Percentiles rank a stretch among this genome's conserved stretches.
phyloP scores from a whole-genome alignment of 1,140 invertebrate species.

The Nasonia vitripennis region DNA sequence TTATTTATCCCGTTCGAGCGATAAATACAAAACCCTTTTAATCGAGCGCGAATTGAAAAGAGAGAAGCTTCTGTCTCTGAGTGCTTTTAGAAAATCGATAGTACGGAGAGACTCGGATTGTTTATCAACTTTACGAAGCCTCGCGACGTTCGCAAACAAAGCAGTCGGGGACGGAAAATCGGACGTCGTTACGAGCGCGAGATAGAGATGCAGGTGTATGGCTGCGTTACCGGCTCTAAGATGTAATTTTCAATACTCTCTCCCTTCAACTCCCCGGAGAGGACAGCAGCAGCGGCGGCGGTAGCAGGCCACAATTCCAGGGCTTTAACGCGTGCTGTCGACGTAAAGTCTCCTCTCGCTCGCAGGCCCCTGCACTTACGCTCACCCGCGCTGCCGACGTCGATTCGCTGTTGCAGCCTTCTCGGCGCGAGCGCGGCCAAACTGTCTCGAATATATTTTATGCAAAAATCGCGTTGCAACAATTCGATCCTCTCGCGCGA shows the following conservation, averaged over 20 bases:
- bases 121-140: background rate
- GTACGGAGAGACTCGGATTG: background rate
- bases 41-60: background rate
- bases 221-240: constrained; percentile 63
- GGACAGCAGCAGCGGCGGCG: constrained; percentile 54
- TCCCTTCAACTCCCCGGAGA: constrained; percentile 64
- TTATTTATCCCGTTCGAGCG: background rate
- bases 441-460: background rate
- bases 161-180: background rate
- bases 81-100: constrained; percentile 34
- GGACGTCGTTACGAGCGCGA: background rate
- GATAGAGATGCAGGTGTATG: constrained; percentile 16
- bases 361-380: constrained; percentile 19
- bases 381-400: background rate
- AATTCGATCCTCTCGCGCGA: too few relatives aligned
- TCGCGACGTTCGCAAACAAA: background rate
- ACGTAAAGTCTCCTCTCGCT: constrained; percentile 69
- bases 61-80: background rate
- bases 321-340: constrained; percentile 72
- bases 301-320: constrained; percentile 65
- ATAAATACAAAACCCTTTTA: background rate
- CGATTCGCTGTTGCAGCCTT: background rate
- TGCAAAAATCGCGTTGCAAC: background rate
- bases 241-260: constrained; percentile 73
- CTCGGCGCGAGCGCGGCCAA: too few relatives aligned